Conservation (phyloP, 1,140 invertebrate genomes). For the Magallana gigas region DNA sequence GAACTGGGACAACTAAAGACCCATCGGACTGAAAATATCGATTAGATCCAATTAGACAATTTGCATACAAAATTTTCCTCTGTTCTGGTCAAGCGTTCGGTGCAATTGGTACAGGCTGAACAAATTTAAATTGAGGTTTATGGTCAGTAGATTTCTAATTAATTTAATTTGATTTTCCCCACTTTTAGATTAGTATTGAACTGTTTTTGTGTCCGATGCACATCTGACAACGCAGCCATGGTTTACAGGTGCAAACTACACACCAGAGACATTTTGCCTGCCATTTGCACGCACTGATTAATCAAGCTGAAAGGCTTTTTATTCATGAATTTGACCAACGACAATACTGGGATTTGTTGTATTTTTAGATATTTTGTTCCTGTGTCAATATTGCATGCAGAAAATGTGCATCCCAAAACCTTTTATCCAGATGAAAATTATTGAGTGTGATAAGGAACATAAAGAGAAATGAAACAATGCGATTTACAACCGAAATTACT, state of each 20-base stretch:
- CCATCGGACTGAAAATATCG: constrained; percentile 12
- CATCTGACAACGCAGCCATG: background rate
- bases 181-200: background rate
- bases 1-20: constrained; percentile 15
- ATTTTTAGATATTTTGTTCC: background rate
- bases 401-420: background rate
- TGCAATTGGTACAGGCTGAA: constrained; percentile 5
- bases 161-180: constrained; percentile 25
- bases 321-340: background rate
- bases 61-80: constrained; percentile 22
- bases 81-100: constrained; percentile 27
- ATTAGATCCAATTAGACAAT: constrained; percentile 36
- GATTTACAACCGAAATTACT: background rate
- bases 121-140: constrained; percentile 30
- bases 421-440: background rate
- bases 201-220: background rate
- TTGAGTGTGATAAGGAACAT: background rate
- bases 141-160: constrained; percentile 34
- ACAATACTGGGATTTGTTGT: background rate
- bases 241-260: background rate
- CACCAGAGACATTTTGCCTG: background rate
- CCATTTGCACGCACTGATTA: background rate
- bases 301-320: background rate
- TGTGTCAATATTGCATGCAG: background rate
- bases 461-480: background rate